Percentiles rank a stretch among this genome's conserved stretches.
phyloP scores from a whole-genome alignment of 2,113 vertebrate genomes.

The Antechinus flavipes region DNA sequence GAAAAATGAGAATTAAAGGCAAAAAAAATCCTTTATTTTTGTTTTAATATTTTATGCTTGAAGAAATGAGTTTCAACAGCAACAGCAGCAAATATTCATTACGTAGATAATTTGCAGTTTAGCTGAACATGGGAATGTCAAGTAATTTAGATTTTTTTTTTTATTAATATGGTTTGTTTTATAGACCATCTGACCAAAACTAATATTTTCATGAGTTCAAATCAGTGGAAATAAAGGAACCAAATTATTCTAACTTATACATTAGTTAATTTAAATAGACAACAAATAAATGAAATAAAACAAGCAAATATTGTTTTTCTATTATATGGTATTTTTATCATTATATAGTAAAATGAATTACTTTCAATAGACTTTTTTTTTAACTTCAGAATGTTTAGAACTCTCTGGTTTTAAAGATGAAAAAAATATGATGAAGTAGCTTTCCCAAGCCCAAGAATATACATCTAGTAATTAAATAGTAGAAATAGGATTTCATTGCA shows the following conservation, averaged over 20 bases:
- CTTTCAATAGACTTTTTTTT: conserved; percentile 46
- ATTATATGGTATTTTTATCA: conserved; percentile 5
- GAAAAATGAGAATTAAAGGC: not conserved
- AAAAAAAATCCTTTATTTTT: not conserved
- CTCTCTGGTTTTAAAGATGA: not conserved
- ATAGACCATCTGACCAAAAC: not conserved
- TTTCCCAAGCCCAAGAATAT: not conserved
- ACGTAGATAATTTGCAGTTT: not conserved
- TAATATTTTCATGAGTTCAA: conserved; percentile 4
- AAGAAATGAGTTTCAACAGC: not conserved
- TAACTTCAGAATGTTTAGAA: conserved; percentile 27
- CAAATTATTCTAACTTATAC: not conserved
- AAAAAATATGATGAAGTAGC: not conserved
- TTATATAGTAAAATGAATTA: conserved; percentile 27
- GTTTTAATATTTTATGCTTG: not conserved
- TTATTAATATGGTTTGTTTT: not conserved
- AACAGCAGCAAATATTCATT: not conserved
- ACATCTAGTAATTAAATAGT: not conserved
- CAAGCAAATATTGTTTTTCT: not conserved
- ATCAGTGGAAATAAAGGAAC: not conserved
- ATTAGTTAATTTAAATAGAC: conserved; percentile 10
- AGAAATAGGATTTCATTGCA: not conserved
- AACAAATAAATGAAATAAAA: not conserved
- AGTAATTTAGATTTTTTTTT: not conserved
- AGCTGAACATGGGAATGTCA: not conserved